Evolutionary conservation across 1,140 invertebrate genomes (phyloP), one percentile per base, ranked within the genome.

Genomic region (Drosophila pseudoananassae): DNA sequence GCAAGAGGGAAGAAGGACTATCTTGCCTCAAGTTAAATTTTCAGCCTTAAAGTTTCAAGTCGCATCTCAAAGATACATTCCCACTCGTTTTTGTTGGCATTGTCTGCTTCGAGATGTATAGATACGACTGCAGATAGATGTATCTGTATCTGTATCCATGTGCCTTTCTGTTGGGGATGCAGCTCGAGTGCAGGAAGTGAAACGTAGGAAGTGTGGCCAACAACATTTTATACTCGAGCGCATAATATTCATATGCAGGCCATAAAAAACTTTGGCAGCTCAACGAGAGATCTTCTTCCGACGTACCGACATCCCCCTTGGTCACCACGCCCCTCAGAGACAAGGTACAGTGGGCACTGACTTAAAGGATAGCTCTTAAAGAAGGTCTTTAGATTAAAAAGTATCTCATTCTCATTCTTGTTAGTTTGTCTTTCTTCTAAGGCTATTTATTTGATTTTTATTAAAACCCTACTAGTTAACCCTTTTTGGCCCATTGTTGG

Each of bases 181-280:
- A 61, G 45, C 55, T 54, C 47, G 78, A 88, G 82, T 85, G 82
- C 82, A 87, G 82, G 82, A 87, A 82, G 83, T 87, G 83, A 87
- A 87, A 87, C 78, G 82, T 87, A 88, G 82, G 83, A 87, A 87
- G 83, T 87, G 82, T 87, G 82, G 82, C 83, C 82, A 87, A 87
- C 82, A 87, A 89, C 78, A 87, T 87, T 87, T 87, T 83, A 87
- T 88, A 87, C 83, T 83, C 78, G 84, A 87, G 83, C 83, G 83
- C 83, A 87, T 87, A 88, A 87, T 87, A 87, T 87, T 87, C 83
- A 87, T 87, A 87, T 88, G 83, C 82, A 82, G 83, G 70, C 78
- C 82, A 87, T 87, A 87, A 88, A 87, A 87, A 87, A 87, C 83
- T 87, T 87, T 89, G 78, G 75, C 83, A 87, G 83, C 83, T 87